Conservation (phyloP, 35 echinoderm and acorn worm species). For the Antedon bifida region DNA sequence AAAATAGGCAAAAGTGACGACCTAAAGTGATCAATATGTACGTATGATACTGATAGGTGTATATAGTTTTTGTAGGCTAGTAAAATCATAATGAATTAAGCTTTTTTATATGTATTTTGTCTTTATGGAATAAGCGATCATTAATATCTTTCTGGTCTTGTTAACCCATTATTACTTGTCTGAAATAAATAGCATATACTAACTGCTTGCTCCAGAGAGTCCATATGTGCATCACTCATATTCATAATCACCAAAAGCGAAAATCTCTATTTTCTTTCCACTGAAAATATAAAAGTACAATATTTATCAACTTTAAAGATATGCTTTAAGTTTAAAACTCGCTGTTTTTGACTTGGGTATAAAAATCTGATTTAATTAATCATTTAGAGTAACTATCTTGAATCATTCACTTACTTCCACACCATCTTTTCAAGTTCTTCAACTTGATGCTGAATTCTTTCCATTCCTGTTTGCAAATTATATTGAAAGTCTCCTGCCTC, state of each 20-base stretch:
- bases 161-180: no score
- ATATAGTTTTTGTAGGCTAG: no score
- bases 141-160: no score
- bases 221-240: slow-evolving; percentile 28
- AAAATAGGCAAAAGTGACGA: no score
- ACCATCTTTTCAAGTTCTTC: not conserved
- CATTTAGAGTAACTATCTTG: not conserved
- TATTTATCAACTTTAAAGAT: no score
- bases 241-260: slow-evolving; percentile 40
- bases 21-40: no score
- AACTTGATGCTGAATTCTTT: slow-evolving; percentile 15
- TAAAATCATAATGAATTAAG: no score
- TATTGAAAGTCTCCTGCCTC: slow-evolving; percentile 1
- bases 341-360: no score
- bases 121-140: no score
- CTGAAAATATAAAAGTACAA: not conserved
- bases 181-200: not conserved
- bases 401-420: slow-evolving; percentile 10
- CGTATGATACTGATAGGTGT: no score
- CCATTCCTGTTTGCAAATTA: slow-evolving; percentile 19
- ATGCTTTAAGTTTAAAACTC: no score
- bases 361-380: not conserved
- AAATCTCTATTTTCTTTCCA: slow-evolving; percentile 5
- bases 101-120: no score
- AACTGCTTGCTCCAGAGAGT: slow-evolving; percentile 28